phyloP scores from a whole-genome alignment of 1,140 invertebrate genomes.

The Chelonus insularis region DNA sequence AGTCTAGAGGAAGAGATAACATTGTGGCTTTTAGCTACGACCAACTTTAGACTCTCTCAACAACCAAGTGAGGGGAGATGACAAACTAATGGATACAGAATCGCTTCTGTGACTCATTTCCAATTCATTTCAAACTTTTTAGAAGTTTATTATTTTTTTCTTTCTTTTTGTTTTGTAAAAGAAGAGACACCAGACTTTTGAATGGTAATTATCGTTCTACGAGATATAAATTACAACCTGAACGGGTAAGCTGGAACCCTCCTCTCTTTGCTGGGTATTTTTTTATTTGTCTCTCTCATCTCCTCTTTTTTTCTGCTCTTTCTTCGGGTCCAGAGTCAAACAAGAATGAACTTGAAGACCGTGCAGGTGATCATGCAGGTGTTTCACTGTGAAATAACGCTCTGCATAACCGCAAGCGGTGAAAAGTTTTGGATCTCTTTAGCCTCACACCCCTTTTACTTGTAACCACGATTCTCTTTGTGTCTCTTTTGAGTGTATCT shows the following conservation, averaged over 20 bases:
- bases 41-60: too few relatives aligned
- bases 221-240: conserved; percentile 19
- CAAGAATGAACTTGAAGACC: conserved; percentile 7
- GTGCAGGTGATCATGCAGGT: conserved; percentile 15
- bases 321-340: conserved; percentile 9
- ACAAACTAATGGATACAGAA: too few relatives aligned
- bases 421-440: conserved; percentile 5
- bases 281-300: background rate
- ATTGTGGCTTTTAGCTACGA: too few relatives aligned
- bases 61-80: too few relatives aligned
- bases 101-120: too few relatives aligned
- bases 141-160: too few relatives aligned
- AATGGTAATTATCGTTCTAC: conserved; percentile 22
- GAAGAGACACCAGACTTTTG: conserved; percentile 16
- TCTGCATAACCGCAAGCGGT: conserved; percentile 12
- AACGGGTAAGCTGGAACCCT: too few relatives aligned
- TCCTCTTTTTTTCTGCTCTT: background rate
- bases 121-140: too few relatives aligned
- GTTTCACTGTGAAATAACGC: conserved; percentile 11
- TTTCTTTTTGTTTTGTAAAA: background rate
- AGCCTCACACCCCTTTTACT: background rate
- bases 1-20: too few relatives aligned
- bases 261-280: background rate
- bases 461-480: background rate
- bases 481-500: background rate